These are phyloP conservation scores for Acrobasis repandana DNA, from an alignment of 2,888 invertebrate species.

Conservation along the genomic window DNA sequence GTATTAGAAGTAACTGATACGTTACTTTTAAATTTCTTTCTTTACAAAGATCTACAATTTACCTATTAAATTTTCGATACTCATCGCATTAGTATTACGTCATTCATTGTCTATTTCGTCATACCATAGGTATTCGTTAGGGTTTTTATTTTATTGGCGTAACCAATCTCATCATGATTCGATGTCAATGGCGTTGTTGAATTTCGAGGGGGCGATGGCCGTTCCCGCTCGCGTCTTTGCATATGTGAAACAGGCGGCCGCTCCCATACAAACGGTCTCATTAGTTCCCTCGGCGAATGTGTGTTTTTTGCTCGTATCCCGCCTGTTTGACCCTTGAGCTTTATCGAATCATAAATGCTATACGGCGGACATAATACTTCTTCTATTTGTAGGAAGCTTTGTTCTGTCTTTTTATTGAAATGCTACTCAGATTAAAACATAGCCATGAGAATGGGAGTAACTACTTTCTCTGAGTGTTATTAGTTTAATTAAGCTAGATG, in stretches of 20 bases:
- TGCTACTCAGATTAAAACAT: constrained; percentile 44
- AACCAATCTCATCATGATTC: constrained; percentile 53
- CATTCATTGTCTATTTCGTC: constrained; percentile 37
- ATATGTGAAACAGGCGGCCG: constrained; percentile 46
- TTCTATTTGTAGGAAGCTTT: constrained; percentile 58
- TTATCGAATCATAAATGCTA: constrained; percentile 55
- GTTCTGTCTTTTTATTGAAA: constrained; percentile 54
- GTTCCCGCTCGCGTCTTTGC: constrained; percentile 40
- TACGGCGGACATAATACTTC: constrained; percentile 49
- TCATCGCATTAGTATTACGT: constrained; percentile 33
- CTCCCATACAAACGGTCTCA: constrained; percentile 59
- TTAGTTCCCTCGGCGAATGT: constrained; percentile 58
- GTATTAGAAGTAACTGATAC: not conserved
- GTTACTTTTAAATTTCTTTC: constrained; percentile 17
- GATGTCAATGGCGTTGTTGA: constrained; percentile 51
- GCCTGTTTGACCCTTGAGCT: constrained; percentile 57
- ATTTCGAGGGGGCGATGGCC: constrained; percentile 64
- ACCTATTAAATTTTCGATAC: constrained; percentile 34
- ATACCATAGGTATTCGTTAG: constrained; percentile 34
- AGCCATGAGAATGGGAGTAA: constrained; percentile 28
- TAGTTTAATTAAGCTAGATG: not conserved
- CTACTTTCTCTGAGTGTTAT: not conserved
- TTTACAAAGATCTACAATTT: constrained; percentile 7
- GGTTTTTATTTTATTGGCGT: constrained; percentile 50
- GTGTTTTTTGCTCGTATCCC: constrained; percentile 59